Evolutionary conservation across 2,888 invertebrate genomes (phyloP), one percentile per base, ranked within the genome.

Genomic region (Mesopsocus fuscifrons): DNA sequence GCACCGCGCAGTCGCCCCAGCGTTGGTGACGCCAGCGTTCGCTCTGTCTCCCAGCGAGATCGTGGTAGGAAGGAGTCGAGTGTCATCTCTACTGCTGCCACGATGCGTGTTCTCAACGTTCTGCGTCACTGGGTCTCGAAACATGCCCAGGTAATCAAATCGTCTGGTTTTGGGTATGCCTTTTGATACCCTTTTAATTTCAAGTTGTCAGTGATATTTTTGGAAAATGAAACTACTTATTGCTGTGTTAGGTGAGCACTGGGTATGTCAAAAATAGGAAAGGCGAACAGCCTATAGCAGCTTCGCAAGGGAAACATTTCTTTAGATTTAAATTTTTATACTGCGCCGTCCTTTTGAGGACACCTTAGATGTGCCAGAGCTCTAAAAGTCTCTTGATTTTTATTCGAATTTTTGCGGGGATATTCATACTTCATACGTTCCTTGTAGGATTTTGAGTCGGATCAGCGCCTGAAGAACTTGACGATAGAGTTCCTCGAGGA

Each of bases 101-200:
- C 88, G 0, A 89, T 89, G 88, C 63, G 91, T 47, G 89, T 89
- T 0, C 67, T 91, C 1, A 88, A 87, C 58, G 88, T 91, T 2
- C 65, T 91, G 38, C 72, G 87, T 47, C 89, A 89, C 58, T 91
- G 91, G 91, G 79, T 85, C 23, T 83, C 83, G 1, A 89, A 89
- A 60, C 88, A 89, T 58, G 76, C 82, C 1, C 83, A 84, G 59
- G 69, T 68, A 48, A 18, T 22, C 32, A n/a, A n/a, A n/a, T n/a
- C n/a, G n/a, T n/a, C n/a, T n/a, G n/a, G n/a, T 17, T 17, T n/a
- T 34, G 4, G 38, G 15, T 4, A 33, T 41, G 13, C 35, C 15
- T 23, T 17, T 43, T 43, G 5, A 6, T 6, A 5, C 6, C n/a
- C 6, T 9, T 40, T 15, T n/a, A 33, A 17, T 18, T 6, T 42